Evolutionary conservation across 2,888 invertebrate genomes (phyloP).

Genomic region (Copidosoma aretas): DNA sequence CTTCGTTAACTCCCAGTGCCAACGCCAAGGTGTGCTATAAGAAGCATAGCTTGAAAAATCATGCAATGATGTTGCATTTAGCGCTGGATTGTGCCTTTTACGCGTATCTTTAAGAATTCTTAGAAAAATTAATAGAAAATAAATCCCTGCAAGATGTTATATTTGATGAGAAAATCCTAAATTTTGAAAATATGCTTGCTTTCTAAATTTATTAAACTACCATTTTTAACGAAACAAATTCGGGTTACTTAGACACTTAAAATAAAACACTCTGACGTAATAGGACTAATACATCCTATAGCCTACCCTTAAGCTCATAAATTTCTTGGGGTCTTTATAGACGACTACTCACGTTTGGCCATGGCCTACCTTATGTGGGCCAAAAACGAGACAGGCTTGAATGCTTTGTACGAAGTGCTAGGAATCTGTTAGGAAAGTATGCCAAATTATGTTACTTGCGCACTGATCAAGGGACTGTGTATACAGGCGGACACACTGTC

Average conservation of each 20-base stretch:
- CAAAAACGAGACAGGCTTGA: constrained; percentile 40
- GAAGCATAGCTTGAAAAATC: too few species aligned
- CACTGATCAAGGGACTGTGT: constrained; percentile 43
- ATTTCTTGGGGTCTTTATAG: constrained; percentile 40
- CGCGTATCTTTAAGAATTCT: too few species aligned
- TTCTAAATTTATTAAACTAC: too few species aligned
- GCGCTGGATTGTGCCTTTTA: too few species aligned
- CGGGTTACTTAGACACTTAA: constrained; percentile 28
- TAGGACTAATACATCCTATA: constrained; percentile 38
- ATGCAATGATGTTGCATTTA: too few species aligned
- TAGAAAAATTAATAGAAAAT: too few species aligned
- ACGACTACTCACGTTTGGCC: constrained; percentile 44
- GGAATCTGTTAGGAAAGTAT: constrained; percentile 42
- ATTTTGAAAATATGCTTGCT: too few species aligned
- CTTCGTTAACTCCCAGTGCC: too few species aligned
- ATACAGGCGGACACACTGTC: constrained; percentile 41
- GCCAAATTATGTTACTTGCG: constrained; percentile 44
- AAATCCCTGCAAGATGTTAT: too few species aligned
- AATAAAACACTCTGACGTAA: constrained; percentile 42
- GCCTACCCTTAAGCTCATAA: constrained; percentile 36
- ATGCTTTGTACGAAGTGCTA: constrained; percentile 37
- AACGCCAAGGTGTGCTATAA: too few species aligned
- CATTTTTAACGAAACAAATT: too few species aligned
- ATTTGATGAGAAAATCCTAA: too few species aligned
- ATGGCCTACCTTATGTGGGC: constrained; percentile 40